Conservation (phyloP, 2,797 vertebrate genomes). For the Orestias chungarensis region DNA sequence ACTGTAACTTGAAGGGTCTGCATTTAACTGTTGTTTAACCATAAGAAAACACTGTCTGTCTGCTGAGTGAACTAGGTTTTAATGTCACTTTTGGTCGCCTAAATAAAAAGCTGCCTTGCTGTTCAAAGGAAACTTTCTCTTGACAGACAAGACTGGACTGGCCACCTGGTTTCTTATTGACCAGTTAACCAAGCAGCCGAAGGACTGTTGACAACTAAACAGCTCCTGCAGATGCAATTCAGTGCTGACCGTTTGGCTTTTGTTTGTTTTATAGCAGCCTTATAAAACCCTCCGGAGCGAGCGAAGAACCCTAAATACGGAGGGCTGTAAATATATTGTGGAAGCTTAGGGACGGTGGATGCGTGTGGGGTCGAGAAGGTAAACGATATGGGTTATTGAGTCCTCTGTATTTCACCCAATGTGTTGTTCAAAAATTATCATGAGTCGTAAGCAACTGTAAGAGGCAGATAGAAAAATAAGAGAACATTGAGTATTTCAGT, state of each 20-base stretch:
- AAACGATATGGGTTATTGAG: conserved; percentile 67
- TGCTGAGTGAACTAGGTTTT: not conserved
- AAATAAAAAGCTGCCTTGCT: not conserved
- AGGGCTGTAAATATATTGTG: conserved; percentile 49
- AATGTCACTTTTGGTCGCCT: not conserved
- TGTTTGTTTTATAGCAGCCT: conserved; percentile 62
- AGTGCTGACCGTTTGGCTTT: conserved; percentile 71
- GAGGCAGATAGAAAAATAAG: conserved; percentile 51
- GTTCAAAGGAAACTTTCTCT: not conserved
- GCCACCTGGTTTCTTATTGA: conserved; percentile 45
- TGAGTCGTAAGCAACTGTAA: conserved; percentile 53
- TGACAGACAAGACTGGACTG: conserved; percentile 4
- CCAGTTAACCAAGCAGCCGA: conserved; percentile 51
- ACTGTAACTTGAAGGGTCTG: conserved; percentile 39
- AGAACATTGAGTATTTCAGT: conserved; percentile 45
- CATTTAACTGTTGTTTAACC: conserved; percentile 30
- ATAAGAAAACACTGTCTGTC: not conserved
- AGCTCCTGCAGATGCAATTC: conserved; percentile 47
- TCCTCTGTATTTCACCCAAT: conserved; percentile 63
- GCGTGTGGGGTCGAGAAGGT: conserved; percentile 23
- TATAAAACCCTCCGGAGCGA: conserved; percentile 58
- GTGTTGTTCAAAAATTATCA: conserved; percentile 54
- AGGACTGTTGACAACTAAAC: conserved; percentile 55
- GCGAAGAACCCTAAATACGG: conserved; percentile 54
- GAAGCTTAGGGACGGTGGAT: conserved; percentile 25